Percentiles rank a stretch among this genome's conserved stretches.
phyloP scores from a whole-genome alignment of 2,113 vertebrate species.

The Eulemur rufifrons region DNA sequence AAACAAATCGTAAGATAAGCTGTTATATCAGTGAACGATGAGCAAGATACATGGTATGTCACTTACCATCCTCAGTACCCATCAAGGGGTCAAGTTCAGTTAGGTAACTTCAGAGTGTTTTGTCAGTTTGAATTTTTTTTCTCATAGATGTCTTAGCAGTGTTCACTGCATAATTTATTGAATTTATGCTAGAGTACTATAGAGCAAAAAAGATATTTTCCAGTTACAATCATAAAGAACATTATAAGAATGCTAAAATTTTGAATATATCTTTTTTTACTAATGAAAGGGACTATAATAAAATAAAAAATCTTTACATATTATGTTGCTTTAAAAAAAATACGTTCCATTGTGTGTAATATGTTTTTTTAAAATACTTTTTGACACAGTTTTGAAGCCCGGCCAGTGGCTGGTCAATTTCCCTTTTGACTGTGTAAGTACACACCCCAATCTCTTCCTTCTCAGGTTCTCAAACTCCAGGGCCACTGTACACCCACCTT shows the following conservation, averaged over 20 bases:
- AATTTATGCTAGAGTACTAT: not conserved
- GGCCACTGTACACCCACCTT: rapidly evolving
- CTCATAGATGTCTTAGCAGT: not conserved
- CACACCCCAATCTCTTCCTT: not conserved
- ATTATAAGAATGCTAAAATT: not conserved
- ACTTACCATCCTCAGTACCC: not conserved
- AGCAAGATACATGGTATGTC: not conserved
- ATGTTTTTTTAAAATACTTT: not conserved
- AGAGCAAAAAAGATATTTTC: not conserved
- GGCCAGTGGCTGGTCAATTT: not conserved
- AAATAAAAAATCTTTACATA: not conserved
- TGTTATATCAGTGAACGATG: not conserved
- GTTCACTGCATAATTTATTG: not conserved
- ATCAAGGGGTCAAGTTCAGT: not conserved
- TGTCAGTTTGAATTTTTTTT: not conserved
- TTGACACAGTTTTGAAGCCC: not conserved
- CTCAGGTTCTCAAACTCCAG: not conserved
- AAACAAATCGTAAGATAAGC: not conserved
- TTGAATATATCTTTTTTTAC: not conserved
- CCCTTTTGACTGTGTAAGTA: not conserved
- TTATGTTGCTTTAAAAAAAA: not conserved
- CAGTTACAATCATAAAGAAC: not conserved
- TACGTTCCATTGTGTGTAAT: not conserved
- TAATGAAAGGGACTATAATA: not conserved
- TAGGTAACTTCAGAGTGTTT: not conserved